Base-by-base conservation (phyloP, 2,797 vertebrate genomes). In the Perodicticus potto region DNA sequence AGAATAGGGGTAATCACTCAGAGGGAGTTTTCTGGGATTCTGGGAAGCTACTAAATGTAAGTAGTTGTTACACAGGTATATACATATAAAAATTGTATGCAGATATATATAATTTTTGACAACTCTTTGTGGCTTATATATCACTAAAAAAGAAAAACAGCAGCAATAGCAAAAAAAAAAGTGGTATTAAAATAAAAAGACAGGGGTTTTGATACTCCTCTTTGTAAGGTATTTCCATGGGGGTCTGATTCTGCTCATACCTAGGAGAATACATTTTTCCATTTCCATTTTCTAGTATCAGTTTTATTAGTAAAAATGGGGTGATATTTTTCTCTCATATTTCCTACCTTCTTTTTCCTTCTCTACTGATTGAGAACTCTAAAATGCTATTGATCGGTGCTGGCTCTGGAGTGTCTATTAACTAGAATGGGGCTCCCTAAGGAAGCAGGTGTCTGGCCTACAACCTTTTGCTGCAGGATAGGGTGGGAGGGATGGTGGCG, bases 301-400 rank as follows among this genome's bases (percentile, higher is more conserved):
- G 37, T 57, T 81, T 88, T 80, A 27, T 80, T 13, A 83, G 55
- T 65, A 76, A 88, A 72, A 63, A 25, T 6, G 22, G 37, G 32
- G 19, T 85, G n/a, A 27, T 72, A 72, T 14, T 63, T 43, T 43
- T 25, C 59, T 34, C 23, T 88, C n/a, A 25, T n/a, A 53, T 45
- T 34, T 34, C 37, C 85, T n/a, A 63, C 3, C 29, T 29, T 91
- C 67, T 76, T 88, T 87, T 94, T 55, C 80, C 93, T 90, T 87
- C 12, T 59, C 37, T 45, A 2, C 49, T 82, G 77, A 57, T 57
- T 77, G 16, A 43, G 53, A 86, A 63, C 37, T 91, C 34, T 69
- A 72, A 87, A 89, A 84, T n/a, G 25, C 12, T 92, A 27, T 57
- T 78, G 69, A 92, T 82, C 27, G 8, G 29, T 53, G 37, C 29